Conservation (phyloP, 2,888 invertebrate genomes). For the Diplolepis rosae region DNA sequence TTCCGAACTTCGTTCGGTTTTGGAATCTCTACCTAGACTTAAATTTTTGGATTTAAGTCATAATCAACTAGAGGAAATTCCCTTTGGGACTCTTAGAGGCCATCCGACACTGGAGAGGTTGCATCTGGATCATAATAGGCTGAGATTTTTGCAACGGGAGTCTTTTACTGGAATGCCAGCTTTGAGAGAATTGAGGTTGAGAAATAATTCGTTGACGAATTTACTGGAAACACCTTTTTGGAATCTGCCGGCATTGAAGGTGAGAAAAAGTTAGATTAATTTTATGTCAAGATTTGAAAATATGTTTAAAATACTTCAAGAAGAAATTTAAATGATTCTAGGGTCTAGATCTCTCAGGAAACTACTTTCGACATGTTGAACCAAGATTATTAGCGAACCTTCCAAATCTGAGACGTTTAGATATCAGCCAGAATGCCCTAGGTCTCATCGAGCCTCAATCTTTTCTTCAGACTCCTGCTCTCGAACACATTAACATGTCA, state of each 20-base stretch:
- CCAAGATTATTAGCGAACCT: slow-evolving; percentile 83
- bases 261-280: slow-evolving; percentile 45
- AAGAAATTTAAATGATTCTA: slow-evolving; percentile 52
- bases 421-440: slow-evolving; percentile 85
- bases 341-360: slow-evolving; percentile 87
- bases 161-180: slow-evolving; percentile 90
- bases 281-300: not conserved
- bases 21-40: slow-evolving; percentile 85
- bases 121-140: slow-evolving; percentile 86
- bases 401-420: slow-evolving; percentile 84
- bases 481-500: slow-evolving; percentile 88
- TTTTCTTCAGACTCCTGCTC: slow-evolving; percentile 81
- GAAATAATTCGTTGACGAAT: slow-evolving; percentile 88
- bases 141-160: slow-evolving; percentile 84
- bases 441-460: slow-evolving; percentile 82
- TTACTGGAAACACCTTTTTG: slow-evolving; percentile 85
- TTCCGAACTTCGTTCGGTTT: slow-evolving; percentile 82
- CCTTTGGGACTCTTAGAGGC: slow-evolving; percentile 85
- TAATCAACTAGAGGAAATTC: slow-evolving; percentile 85
- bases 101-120: slow-evolving; percentile 87
- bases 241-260: slow-evolving; percentile 88
- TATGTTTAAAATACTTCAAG: not conserved
- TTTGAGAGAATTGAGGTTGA: slow-evolving; percentile 85
- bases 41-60: slow-evolving; percentile 86
- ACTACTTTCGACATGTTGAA: slow-evolving; percentile 83